Conservation (phyloP, 2,888 invertebrate species). For the Melanostoma mellinum region DNA sequence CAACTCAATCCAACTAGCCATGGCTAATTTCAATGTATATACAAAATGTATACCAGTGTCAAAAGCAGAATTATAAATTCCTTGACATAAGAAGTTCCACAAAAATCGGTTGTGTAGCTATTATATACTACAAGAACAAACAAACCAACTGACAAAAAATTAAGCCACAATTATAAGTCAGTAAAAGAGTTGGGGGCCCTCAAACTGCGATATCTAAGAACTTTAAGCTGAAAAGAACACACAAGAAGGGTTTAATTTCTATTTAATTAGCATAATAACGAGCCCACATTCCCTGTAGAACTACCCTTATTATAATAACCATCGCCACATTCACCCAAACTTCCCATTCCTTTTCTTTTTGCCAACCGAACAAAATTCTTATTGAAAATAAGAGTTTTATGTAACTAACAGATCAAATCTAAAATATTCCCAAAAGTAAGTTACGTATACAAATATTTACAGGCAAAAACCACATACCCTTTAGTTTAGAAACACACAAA, state of each 20-base stretch:
- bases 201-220: slow-evolving; percentile 18
- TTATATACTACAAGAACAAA: too few species aligned
- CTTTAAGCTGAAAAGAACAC: slow-evolving; percentile 1
- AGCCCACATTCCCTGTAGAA: background rate
- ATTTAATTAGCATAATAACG: slow-evolving; percentile 35
- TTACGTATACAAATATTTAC: slow-evolving; percentile 18
- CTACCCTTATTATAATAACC: slow-evolving; percentile 20
- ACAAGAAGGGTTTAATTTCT: slow-evolving; percentile 16
- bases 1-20: too few species aligned
- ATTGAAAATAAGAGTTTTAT: slow-evolving; percentile 34
- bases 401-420: slow-evolving; percentile 14
- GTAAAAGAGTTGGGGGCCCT: slow-evolving; percentile 9
- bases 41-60: too few species aligned
- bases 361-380: too few species aligned
- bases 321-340: slow-evolving; percentile 1
- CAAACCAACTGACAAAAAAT: too few species aligned
- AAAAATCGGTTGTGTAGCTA: too few species aligned
- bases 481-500: background rate
- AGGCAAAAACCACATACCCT: background rate
- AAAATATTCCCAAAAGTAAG: slow-evolving; percentile 14
- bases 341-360: background rate
- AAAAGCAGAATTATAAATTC: too few species aligned
- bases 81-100: too few species aligned
- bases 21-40: too few species aligned
- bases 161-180: too few species aligned